These are phyloP conservation scores for Malurus splendens DNA, from an alignment of 2,797 vertebrate species.

Conservation along the genomic window DNA sequence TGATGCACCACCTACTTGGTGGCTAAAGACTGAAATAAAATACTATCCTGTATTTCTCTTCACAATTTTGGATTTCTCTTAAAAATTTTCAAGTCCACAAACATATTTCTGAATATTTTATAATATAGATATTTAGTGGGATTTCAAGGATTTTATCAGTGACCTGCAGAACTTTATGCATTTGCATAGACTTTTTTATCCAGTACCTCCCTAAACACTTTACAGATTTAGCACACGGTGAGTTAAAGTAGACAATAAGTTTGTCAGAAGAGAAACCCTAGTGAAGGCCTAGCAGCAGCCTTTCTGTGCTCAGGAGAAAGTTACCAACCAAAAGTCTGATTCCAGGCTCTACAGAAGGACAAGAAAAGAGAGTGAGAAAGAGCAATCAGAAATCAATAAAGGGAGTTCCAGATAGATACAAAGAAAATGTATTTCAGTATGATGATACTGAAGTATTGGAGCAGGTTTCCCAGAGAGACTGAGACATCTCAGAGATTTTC, in stretches of 20 bases:
- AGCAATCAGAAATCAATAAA: neutral
- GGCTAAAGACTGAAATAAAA: neutral
- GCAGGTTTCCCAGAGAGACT: neutral
- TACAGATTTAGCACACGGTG: neutral
- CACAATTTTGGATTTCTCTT: neutral
- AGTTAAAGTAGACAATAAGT: neutral
- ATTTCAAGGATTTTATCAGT: neutral
- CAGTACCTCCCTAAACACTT: neutral
- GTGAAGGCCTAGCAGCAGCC: neutral
- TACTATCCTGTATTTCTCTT: neutral
- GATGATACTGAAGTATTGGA: neutral
- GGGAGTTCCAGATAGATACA: neutral
- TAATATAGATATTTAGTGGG: neutral
- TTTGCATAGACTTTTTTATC: neutral
- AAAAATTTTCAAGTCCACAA: neutral
- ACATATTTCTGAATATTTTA: neutral
- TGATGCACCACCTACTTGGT: neutral
- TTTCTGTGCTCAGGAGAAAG: neutral
- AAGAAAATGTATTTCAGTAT: neutral
- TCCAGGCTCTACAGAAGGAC: neutral
- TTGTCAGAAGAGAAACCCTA: neutral
- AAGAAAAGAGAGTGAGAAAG: neutral
- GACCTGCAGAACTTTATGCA: neutral
- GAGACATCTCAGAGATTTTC: neutral
- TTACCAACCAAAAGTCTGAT: neutral